Base-by-base conservation (phyloP, 1,140 invertebrate genomes). In the Ectropis grisescens region DNA sequence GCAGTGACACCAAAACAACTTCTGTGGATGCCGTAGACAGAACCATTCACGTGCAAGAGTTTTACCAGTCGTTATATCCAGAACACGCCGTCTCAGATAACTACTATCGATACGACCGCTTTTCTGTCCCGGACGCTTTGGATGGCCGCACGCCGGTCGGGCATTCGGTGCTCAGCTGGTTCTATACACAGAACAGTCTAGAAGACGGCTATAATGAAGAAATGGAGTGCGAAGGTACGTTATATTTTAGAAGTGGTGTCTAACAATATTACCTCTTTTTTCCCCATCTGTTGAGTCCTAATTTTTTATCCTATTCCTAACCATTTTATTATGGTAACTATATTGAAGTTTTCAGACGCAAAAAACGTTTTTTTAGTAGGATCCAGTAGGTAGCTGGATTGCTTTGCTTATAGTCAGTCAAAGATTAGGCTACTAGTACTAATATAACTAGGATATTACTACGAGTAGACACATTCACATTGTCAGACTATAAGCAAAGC, bases 61-160 rank as follows among this genome's bases (percentile, higher is more conserved):
- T 67, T 56, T 76, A 76, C 49, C 54, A 37, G 9, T 54, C 45
- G 2, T 31, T 76, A 33, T 70, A 75, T 43, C 38, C 49, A n/a
- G 35, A 52, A 13, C 51, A 47, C 30, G 26, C 9, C 13, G 52
- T 46, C 19, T 37, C 49, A 4, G 9, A 3, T 13, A 7, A 19
- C 10, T 42, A 55, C 38, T 69, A 68, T 52, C 14, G 38, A 13
- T 78, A 78, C 54, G 51, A 53, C 5, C 41, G 55, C 11, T 72
- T 76, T 54, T 42, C 64, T 2, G 10, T 51, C 12, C 51, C 57
- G 7, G 55, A 47, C 27, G 44, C 36, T 33, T 13, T 29, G 11
- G 37, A 37, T n/a, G 36, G 29, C 9, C 32, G 5, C 10, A 15
- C 29, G 29, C 23, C 43, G 24, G 29, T 45, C 19, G 50, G 29